Percentiles rank a stretch among this genome's conserved stretches.
These are phyloP conservation scores for Micrastur ruficollis DNA, from an alignment of 2,797 vertebrate genomes.

Conservation along the genomic window DNA sequence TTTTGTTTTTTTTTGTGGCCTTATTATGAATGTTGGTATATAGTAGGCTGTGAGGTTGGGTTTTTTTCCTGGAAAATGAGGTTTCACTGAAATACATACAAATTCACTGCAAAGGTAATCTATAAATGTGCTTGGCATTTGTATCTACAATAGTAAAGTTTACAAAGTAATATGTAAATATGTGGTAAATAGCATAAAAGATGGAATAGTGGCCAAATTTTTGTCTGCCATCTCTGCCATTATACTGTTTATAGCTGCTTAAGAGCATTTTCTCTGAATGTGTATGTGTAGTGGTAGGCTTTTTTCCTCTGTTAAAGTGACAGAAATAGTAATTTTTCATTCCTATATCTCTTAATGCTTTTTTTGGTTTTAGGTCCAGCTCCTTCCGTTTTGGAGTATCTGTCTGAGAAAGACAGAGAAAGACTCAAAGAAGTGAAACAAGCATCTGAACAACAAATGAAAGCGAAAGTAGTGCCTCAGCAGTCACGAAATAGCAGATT, in stretches of 20 bases:
- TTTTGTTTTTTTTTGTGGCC: not conserved
- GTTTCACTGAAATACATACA: not conserved
- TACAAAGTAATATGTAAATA: not conserved
- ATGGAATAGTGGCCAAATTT: not conserved
- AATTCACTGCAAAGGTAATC: not conserved
- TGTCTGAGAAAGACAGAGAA: constrained; percentile 85
- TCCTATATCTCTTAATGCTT: not conserved
- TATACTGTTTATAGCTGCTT: not conserved
- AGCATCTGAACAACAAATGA: constrained; percentile 64
- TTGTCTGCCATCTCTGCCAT: not conserved
- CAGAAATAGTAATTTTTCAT: not conserved
- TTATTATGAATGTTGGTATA: not conserved
- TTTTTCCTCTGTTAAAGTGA: not conserved
- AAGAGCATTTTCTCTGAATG: not conserved
- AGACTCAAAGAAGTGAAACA: constrained; percentile 80
- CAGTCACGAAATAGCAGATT: constrained; percentile 30
- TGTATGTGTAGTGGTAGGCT: not conserved
- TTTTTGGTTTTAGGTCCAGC: constrained; percentile 76
- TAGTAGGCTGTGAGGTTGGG: not conserved
- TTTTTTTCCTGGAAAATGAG: not conserved
- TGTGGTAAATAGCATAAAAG: not conserved
- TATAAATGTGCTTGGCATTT: not conserved
- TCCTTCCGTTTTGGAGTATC: constrained; percentile 88
- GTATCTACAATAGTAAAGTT: not conserved
- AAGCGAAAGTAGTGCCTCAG: constrained; percentile 65